Evolutionary conservation across 2,888 invertebrate genomes (phyloP).

Genomic region (Pristionchus japonicus): DNA sequence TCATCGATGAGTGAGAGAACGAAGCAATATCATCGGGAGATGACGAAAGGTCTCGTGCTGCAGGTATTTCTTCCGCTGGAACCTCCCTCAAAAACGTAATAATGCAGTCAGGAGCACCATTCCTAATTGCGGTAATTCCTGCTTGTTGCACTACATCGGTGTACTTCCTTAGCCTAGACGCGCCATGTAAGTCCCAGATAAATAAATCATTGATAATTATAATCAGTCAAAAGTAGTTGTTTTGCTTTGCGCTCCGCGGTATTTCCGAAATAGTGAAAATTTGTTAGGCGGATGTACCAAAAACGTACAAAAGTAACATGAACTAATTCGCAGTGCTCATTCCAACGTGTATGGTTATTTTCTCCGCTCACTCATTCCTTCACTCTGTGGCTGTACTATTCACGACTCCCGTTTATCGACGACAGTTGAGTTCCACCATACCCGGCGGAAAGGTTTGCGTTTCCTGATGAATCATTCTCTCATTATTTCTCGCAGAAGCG

Average conservation of each 20-base stretch:
- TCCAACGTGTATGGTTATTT: neutral
- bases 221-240: too few relatives aligned
- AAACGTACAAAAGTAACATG: too few relatives aligned
- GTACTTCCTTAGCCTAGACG: too few relatives aligned
- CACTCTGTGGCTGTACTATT: neutral
- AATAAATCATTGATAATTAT: too few relatives aligned
- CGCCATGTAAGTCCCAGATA: too few relatives aligned
- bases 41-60: neutral
- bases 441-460: neutral
- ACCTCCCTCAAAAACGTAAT: neutral
- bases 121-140: too few relatives aligned
- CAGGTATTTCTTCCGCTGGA: neutral
- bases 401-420: neutral
- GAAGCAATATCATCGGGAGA: neutral
- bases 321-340: neutral
- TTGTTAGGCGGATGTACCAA: too few relatives aligned
- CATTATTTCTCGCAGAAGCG: too few relatives aligned
- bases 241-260: too few relatives aligned
- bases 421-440: neutral
- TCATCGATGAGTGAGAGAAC: neutral
- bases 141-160: too few relatives aligned
- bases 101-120: neutral
- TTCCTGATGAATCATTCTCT: too few relatives aligned
- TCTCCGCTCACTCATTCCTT: neutral
- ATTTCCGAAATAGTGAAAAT: too few relatives aligned